These are phyloP conservation scores for Phasia obesa DNA, from an alignment of 2,888 invertebrate genomes.

Conservation along the genomic window DNA sequence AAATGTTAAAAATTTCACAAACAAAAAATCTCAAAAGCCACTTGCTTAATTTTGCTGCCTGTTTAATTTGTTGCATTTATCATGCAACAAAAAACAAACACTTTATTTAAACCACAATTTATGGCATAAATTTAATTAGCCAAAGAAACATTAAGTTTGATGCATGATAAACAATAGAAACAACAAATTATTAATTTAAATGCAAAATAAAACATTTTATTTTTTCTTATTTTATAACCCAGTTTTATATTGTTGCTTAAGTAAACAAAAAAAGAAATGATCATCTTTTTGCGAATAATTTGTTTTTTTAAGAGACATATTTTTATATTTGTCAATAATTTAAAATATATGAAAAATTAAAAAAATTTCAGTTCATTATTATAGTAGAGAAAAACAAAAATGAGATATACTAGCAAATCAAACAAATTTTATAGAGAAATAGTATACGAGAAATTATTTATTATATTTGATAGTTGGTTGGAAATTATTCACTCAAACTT, in stretches of 20 bases:
- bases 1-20: constrained; percentile 43
- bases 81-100: constrained; percentile 45
- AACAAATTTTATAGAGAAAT: too few species aligned
- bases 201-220: constrained; percentile 24
- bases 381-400: too few species aligned
- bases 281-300: neutral
- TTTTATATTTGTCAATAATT: too few species aligned
- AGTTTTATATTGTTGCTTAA: constrained; percentile 28
- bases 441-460: too few species aligned
- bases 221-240: constrained; percentile 16
- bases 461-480: too few species aligned
- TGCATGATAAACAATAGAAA: constrained; percentile 17
- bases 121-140: constrained; percentile 38
- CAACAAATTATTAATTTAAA: constrained; percentile 28
- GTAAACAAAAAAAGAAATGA: neutral
- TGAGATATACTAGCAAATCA: too few species aligned
- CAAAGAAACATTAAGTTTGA: constrained; percentile 25
- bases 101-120: constrained; percentile 14
- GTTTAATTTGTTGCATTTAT: constrained; percentile 43
- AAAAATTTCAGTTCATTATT: too few species aligned
- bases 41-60: constrained; percentile 42
- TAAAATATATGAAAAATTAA: too few species aligned
- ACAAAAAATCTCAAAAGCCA: constrained; percentile 29
- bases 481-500: too few species aligned
- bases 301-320: too few species aligned